Evolutionary conservation across 2,113 vertebrate species (phyloP).

Genomic region (Lasiurus borealis): DNA sequence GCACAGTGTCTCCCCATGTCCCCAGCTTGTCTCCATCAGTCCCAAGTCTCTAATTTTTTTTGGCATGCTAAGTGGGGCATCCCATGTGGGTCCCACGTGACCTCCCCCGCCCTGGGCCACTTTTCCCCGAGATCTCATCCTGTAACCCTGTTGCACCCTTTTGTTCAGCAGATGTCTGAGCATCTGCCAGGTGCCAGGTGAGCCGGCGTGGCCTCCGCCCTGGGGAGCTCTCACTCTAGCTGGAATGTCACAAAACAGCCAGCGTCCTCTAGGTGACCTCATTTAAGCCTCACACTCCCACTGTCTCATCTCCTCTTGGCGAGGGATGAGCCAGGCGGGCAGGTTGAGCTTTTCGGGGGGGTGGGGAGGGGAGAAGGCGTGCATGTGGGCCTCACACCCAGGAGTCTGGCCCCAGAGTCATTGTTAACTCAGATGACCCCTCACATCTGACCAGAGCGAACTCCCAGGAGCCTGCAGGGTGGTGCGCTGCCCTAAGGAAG

Average conservation of each 20-base stretch:
- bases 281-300: accelerated
- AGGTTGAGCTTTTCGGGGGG: not conserved
- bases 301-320: not conserved
- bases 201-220: not conserved
- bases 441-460: not conserved
- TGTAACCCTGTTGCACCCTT: not conserved
- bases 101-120: not conserved
- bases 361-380: not conserved
- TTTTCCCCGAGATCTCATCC: not conserved
- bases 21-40: not conserved
- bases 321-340: not conserved
- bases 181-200: not conserved
- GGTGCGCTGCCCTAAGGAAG: too few species aligned
- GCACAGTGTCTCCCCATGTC: too few species aligned
- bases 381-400: not conserved
- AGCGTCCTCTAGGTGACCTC: accelerated
- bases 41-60: not conserved
- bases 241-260: not conserved
- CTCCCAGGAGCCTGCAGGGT: not conserved
- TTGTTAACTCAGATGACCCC: not conserved
- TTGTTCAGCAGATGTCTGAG: not conserved
- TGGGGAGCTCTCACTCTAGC: not conserved
- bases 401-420: not conserved
- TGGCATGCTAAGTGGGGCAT: not conserved
- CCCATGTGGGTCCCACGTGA: not conserved